Evolutionary conservation across 2,113 vertebrate species (phyloP).

Genomic region (Gymnobelideus leadbeateri): DNA sequence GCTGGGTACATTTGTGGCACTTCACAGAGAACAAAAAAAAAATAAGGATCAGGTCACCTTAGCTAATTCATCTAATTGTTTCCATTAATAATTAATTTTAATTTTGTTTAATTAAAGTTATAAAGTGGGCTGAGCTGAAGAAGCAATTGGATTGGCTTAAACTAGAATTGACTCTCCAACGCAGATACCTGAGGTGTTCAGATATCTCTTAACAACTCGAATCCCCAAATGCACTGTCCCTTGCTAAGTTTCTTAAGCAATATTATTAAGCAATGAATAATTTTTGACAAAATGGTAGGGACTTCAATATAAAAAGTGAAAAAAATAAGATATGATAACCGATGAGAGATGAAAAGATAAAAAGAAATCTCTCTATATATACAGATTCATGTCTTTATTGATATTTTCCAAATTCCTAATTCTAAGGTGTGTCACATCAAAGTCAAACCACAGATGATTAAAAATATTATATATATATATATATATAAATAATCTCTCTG

Average conservation of each 20-base stretch:
- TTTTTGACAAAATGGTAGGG: conserved; percentile 11
- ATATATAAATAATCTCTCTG: not conserved
- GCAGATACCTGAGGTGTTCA: not conserved
- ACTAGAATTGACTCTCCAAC: not conserved
- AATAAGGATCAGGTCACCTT: conserved; percentile 65
- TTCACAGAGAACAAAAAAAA: conserved; percentile 59
- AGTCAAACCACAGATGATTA: not conserved
- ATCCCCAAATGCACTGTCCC: not conserved
- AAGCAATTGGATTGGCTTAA: conserved; percentile 51
- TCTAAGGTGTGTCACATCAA: conserved; percentile 1
- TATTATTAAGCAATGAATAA: conserved; percentile 35
- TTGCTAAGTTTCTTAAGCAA: conserved; percentile 45
- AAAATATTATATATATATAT: not conserved
- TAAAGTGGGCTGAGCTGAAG: conserved; percentile 62
- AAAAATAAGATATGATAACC: conserved; percentile 53
- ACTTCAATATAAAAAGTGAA: conserved; percentile 23
- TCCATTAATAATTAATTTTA: conserved; percentile 79
- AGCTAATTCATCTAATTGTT: conserved; percentile 74
- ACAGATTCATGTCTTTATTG: not conserved
- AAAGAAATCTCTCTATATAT: not conserved
- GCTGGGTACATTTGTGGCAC: conserved; percentile 22
- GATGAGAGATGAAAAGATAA: conserved; percentile 21
- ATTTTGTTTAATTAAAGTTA: conserved; percentile 79
- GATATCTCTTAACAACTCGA: not conserved
- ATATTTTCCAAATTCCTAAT: not conserved